Base-by-base conservation (phyloP, 2,797 vertebrate species). In the Amblyopsis hoosieri region DNA sequence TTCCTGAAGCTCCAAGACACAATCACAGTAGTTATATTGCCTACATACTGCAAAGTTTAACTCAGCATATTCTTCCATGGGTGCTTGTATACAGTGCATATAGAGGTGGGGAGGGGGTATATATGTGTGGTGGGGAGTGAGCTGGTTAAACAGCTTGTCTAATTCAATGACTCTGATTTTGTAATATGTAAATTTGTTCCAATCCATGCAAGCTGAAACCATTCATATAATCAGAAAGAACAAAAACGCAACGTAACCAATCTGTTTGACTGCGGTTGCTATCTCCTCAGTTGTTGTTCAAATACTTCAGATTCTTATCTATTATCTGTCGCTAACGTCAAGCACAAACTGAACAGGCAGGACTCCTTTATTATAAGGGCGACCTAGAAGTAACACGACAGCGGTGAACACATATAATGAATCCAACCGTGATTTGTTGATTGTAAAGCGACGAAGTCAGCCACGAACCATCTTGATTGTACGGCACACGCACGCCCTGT, bases 281-380 rank as follows among this genome's bases (percentile, higher is more conserved):
- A 7, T n/a, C 23, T 33, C 47, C 65, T 15, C 8, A 9, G 33
- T 37, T 4, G 56, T 51, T 10, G 23, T 79, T 48, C 14, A n/a
- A 12, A 71, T 60, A 67, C 31, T 69, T 48, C 15, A n/a, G 12
- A 71, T 60, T 67, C 31, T 69, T 37, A 37, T 79, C 2, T 45
- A 19, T 52, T 60, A 62, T 54, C 50, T 3, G 3, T 50, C 54
- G 48, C 42, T 56, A 46, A 7, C 17, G 0, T 23, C 23, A 53
- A 49, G 45, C 49, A 37, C 37, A 37, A 1, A 9, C 23, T 63
- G 12, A 62, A 49, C 12, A 8, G 2, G 0, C 2, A 23, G 19
- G 2, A 23, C 9, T 37, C 58, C 7, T 54, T 66, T 66, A 78
- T 73, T 29, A 33, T 57, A 10, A 68, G 54, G 51, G 11, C 12